phyloP scores from a whole-genome alignment of 2,888 invertebrate genomes.

The Diabrotica balteata region DNA sequence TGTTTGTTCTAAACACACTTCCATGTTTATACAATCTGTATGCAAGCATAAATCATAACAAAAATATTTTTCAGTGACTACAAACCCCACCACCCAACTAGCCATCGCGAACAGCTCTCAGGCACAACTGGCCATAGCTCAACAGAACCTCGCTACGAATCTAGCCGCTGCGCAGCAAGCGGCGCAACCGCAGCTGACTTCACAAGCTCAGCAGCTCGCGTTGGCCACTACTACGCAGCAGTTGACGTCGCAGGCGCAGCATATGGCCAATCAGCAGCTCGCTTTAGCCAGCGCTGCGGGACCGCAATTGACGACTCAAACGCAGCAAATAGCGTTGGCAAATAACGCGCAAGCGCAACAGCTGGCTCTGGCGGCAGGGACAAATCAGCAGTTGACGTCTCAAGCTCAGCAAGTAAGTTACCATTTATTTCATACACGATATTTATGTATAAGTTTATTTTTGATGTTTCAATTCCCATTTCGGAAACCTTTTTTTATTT shows the following conservation, averaged over 20 bases:
- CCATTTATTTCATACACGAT: too few species aligned
- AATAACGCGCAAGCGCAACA: conserved; percentile 44
- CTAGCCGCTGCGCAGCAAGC: conserved; percentile 55
- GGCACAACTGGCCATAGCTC: conserved; percentile 58
- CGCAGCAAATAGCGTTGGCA: conserved; percentile 46
- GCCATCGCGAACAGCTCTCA: conserved; percentile 57
- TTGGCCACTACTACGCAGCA: conserved; percentile 56
- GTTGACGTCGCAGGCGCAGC: conserved; percentile 53
- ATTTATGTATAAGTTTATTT: too few species aligned
- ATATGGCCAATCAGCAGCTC: conserved; percentile 53
- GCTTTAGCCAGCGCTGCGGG: conserved; percentile 33
- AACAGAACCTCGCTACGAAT: conserved; percentile 57
- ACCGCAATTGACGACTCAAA: conserved; percentile 45
- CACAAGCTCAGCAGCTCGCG: conserved; percentile 57
- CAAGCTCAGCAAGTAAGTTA: conserved; percentile 46
- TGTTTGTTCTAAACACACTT: background rate
- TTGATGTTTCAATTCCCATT: too few species aligned
- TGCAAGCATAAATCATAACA: too few species aligned
- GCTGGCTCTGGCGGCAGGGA: conserved; percentile 22
- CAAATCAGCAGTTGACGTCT: conserved; percentile 38
- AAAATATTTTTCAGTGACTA: conserved; percentile 51
- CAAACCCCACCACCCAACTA: conserved; percentile 57
- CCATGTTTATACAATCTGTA: conserved; percentile 7
- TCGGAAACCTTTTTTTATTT: too few species aligned
- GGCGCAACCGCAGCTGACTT: conserved; percentile 51